Percentiles rank a stretch among this genome's conserved stretches.
Evolutionary conservation across 2,113 vertebrate species (phyloP).

Genomic region (Trachemys scripta): DNA sequence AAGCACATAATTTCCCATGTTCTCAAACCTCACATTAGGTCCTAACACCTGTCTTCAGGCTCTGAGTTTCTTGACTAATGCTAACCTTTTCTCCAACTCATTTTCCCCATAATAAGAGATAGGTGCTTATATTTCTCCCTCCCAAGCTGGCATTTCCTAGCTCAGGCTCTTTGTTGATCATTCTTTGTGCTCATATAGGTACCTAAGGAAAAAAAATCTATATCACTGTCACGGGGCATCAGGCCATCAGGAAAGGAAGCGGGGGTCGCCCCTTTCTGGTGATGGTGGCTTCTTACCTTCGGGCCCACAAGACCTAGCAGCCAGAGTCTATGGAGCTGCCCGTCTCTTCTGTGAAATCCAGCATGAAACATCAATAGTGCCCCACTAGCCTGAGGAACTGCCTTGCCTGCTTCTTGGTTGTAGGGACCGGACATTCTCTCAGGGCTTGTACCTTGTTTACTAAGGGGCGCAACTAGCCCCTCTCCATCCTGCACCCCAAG

Average conservation of each 20-base stretch:
- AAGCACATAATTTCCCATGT: not conserved
- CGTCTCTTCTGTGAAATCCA: not conserved
- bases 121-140: not conserved
- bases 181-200: not conserved
- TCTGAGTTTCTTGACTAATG: not conserved
- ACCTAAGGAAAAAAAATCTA: not conserved
- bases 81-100: slow-evolving; percentile 31
- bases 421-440: too few species aligned
- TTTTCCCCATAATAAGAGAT: not conserved
- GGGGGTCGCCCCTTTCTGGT: not conserved
- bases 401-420: not conserved
- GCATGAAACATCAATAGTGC: not conserved
- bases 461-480: not conserved
- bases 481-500: not conserved
- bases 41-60: slow-evolving; percentile 45
- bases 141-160: not conserved
- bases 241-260: not conserved
- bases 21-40: slow-evolving; percentile 34
- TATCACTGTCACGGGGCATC: not conserved
- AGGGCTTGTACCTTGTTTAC: not conserved
- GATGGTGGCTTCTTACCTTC: not conserved
- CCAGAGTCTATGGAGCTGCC: not conserved
- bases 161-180: not conserved
- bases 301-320: not conserved
- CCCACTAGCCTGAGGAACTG: not conserved